Base-by-base conservation (phyloP, 2,888 invertebrate species). In the Spisula subtruncata region DNA sequence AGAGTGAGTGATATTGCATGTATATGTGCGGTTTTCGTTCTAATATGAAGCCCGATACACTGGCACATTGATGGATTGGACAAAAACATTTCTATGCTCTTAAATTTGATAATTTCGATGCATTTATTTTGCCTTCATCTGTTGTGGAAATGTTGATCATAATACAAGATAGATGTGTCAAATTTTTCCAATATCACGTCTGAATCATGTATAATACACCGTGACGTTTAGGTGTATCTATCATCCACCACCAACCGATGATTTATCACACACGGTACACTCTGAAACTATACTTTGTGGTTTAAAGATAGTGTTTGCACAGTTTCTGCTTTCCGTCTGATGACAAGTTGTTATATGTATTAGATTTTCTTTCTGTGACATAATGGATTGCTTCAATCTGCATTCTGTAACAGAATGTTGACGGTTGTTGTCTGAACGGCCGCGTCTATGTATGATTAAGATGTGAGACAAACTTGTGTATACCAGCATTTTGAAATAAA, bases 121-220 rank as follows among this genome's bases (percentile, higher is more conserved):
- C 60, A 66, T 66, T 66, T 66, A 66, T 32, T 75, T 75, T 14
- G 35, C 75, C 35, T 75, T 75, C 75, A 75, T 75, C 75, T 35
- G 75, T 18, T 75, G 51, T 16, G 51, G 32, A 75, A 75, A 25
- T 14, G 75, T 32, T 35, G 75, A 75, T 75, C 35, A 0, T 16
- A 32, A 16, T 4, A 32, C 32, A 6, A 35, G 75, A 75, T 75
- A 75, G 35, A 25, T 75, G 32, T 75, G 75, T 75, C 35, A 75
- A 75, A 75, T 75, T 75, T 35, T 75, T 32, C 32, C 18, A 51
- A 51, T 51, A 51, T 51, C 51, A 16, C 5, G 51, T 51, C 51
- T 51, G 51, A 6, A 1, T 51, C 14, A 10, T 51, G 51, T 51
- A 6, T 16, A 14, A 51, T 51, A 5, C 41, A 41, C 2, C 41